Percentiles rank a stretch among this genome's conserved stretches.
These are phyloP conservation scores for Melanotaenia trifasciata DNA, from an alignment of 2,797 vertebrate species.

Conservation along the genomic window DNA sequence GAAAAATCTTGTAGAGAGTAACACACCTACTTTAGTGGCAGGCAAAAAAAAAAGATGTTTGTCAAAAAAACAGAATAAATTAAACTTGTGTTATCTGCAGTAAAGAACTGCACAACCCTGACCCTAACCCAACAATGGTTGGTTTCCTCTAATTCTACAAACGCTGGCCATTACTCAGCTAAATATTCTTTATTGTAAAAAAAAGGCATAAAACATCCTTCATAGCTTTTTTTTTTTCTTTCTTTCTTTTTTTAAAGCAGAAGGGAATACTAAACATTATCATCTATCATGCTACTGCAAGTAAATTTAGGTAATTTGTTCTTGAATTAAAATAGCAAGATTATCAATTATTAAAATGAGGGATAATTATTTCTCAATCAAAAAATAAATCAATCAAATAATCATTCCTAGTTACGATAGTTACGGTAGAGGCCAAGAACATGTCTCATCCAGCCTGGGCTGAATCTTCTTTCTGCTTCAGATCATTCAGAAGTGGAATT, in stretches of 20 bases:
- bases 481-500: background rate
- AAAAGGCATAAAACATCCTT: background rate
- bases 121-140: background rate
- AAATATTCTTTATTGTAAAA: background rate
- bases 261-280: too few species aligned
- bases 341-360: background rate
- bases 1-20: background rate
- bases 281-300: background rate
- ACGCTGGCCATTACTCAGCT: too few species aligned
- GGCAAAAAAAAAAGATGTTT: background rate
- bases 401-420: background rate
- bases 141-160: background rate
- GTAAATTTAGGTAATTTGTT: background rate
- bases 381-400: background rate
- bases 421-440: background rate
- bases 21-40: background rate
- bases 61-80: background rate
- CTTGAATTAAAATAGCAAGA: background rate
- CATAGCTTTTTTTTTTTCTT: too few species aligned
- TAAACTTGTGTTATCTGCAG: background rate
- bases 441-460: constrained; percentile 13
- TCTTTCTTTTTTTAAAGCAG: too few species aligned
- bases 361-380: background rate
- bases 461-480: constrained; percentile 8
- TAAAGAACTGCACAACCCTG: background rate